Evolutionary conservation across 2,797 vertebrate genomes (phyloP).

Genomic region (Leucoraja ocellata): DNA sequence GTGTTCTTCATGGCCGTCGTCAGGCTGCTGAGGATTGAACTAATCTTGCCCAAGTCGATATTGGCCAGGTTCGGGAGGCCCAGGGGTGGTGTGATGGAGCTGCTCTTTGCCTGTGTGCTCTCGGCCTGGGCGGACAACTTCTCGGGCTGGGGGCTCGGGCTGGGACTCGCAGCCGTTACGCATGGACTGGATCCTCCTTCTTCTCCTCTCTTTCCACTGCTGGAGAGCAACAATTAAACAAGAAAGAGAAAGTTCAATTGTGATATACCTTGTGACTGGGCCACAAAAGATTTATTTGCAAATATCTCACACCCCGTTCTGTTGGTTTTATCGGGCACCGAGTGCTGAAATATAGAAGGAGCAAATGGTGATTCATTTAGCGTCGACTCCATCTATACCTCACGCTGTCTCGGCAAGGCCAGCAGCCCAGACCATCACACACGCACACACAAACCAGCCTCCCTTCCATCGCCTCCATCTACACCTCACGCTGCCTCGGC

Average conservation of each 20-base stretch:
- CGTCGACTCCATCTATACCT: too few relatives aligned
- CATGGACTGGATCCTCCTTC: conserved; percentile 41
- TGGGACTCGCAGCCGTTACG: conserved; percentile 44
- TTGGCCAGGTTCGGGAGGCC: conserved; percentile 81
- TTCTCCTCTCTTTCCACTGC: conserved; percentile 22
- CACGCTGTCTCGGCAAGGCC: too few relatives aligned
- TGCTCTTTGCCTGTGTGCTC: conserved; percentile 43
- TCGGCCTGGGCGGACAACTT: conserved; percentile 53
- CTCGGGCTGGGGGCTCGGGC: conserved; percentile 39
- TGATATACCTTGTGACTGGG: not conserved
- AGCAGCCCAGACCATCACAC: too few relatives aligned
- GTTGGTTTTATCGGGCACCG: not conserved
- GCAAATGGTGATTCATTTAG: not conserved
- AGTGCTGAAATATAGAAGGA: not conserved
- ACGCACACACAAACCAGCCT: too few relatives aligned
- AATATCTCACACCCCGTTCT: not conserved
- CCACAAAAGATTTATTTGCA: not conserved
- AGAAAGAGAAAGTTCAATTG: not conserved
- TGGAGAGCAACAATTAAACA: not conserved
- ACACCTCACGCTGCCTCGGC: too few relatives aligned
- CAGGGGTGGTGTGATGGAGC: conserved; percentile 46
- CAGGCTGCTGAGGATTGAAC: conserved; percentile 90
- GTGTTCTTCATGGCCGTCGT: conserved; percentile 94
- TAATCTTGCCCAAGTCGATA: conserved; percentile 95
- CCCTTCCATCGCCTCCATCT: too few relatives aligned